These are phyloP conservation scores for Apistogramma diplotaenia DNA, from an alignment of 2,113 vertebrate species.

Conservation along the genomic window DNA sequence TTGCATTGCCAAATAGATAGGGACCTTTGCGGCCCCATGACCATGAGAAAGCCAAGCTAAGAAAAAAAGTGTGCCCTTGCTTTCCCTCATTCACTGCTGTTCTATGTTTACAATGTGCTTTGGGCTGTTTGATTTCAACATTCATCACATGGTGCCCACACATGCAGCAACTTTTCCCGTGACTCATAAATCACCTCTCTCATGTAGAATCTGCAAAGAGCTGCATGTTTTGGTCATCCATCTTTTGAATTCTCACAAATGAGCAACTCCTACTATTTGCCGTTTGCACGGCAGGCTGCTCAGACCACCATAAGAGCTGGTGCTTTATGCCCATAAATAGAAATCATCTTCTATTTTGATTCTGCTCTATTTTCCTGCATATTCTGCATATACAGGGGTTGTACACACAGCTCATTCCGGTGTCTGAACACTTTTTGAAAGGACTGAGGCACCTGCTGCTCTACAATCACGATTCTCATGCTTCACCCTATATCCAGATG, in stretches of 20 bases:
- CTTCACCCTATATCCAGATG: not conserved
- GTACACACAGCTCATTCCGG: not conserved
- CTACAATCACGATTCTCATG: not conserved
- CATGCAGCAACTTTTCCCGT: not conserved
- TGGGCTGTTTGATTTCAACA: constrained; percentile 13
- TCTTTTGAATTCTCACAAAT: not conserved
- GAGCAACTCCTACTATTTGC: not conserved
- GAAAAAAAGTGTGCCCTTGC: constrained; percentile 32
- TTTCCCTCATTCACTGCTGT: not conserved
- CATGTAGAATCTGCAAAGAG: not conserved
- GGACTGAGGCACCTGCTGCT: not conserved
- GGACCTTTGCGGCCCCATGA: constrained; percentile 6
- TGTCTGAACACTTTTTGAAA: not conserved
- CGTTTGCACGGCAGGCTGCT: not conserved
- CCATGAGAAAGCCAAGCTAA: constrained; percentile 46
- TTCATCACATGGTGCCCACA: not conserved
- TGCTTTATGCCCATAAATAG: not conserved
- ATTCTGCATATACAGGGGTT: not conserved
- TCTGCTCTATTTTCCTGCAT: not conserved
- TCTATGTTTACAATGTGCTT: constrained; percentile 5
- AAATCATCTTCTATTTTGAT: not conserved
- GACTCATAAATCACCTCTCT: not conserved
- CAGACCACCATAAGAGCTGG: not conserved
- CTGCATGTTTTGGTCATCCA: not conserved
- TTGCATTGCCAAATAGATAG: constrained; percentile 34